phyloP scores from a whole-genome alignment of 2,888 invertebrate genomes.

The Scaptomyza parva region DNA sequence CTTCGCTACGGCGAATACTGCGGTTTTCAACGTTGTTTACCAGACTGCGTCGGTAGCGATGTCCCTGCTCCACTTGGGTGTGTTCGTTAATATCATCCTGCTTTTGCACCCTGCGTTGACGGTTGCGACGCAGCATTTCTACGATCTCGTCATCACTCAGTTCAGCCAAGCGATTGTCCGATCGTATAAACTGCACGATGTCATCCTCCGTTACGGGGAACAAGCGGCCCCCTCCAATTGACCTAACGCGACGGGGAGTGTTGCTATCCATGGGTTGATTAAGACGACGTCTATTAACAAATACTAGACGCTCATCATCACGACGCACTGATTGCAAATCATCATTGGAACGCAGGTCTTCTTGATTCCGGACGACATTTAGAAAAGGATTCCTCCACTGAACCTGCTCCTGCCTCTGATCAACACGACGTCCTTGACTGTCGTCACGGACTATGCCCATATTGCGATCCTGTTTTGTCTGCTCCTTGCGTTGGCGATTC shows the following conservation, averaged over 20 bases:
- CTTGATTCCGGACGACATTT: not conserved
- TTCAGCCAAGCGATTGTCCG: conserved; percentile 48
- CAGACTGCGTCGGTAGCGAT: conserved; percentile 67
- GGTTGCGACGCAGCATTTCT: conserved; percentile 56
- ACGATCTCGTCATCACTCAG: conserved; percentile 60
- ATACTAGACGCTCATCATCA: conserved; percentile 63
- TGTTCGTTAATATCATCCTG: conserved; percentile 1
- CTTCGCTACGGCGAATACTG: conserved; percentile 41
- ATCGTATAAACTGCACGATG: conserved; percentile 51
- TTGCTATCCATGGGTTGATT: conserved; percentile 33
- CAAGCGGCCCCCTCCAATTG: conserved; percentile 58
- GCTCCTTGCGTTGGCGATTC: conserved; percentile 23
- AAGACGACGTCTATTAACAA: conserved; percentile 61
- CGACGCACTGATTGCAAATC: conserved; percentile 45
- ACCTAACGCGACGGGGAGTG: conserved; percentile 29
- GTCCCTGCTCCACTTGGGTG: conserved; percentile 19
- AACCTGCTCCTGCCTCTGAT: conserved; percentile 5
- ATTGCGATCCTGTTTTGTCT: conserved; percentile 12
- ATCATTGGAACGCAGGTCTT: conserved; percentile 11
- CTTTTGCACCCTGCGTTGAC: conserved; percentile 21
- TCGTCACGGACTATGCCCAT: conserved; percentile 12
- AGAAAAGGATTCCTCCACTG: not conserved
- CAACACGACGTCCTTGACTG: conserved; percentile 34
- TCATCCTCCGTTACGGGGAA: conserved; percentile 43
- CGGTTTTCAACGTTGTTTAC: conserved; percentile 8